Evolutionary conservation across 1,140 invertebrate genomes (phyloP).

Genomic region (Rhopalosiphum padi): DNA sequence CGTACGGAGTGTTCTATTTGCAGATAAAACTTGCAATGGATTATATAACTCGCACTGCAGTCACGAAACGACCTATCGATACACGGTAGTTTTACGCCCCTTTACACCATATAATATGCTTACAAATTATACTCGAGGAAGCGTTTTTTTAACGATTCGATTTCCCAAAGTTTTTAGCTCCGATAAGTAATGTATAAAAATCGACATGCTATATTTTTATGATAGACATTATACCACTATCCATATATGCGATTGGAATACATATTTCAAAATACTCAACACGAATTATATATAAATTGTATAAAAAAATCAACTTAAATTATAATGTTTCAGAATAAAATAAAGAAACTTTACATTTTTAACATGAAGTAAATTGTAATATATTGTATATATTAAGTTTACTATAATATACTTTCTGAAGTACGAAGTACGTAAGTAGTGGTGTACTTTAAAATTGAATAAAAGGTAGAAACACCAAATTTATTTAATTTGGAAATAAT

Average conservation of each 20-base stretch:
- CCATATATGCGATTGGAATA: neutral
- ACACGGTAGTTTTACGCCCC: neutral
- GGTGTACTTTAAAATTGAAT: neutral
- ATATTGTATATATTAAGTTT: neutral
- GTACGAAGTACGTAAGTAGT: neutral
- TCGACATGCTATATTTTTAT: neutral
- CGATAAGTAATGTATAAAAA: neutral
- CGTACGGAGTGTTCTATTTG: neutral
- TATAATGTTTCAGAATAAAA: neutral
- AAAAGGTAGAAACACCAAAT: neutral
- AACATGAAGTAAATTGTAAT: neutral
- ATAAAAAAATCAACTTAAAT: neutral
- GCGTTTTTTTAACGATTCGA: slow-evolving; percentile 14
- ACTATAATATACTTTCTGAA: too few relatives aligned
- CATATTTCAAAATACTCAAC: neutral
- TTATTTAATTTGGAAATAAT: neutral
- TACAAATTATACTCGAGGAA: neutral
- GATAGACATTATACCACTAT: neutral
- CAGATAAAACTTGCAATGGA: neutral
- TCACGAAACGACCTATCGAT: slow-evolving; percentile 20
- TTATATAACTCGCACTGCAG: slow-evolving; percentile 5
- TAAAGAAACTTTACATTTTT: neutral
- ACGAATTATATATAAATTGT: neutral
- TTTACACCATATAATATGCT: neutral
- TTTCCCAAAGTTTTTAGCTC: neutral